Base-by-base conservation (phyloP, 2,888 invertebrate species). In the Smittia aterrima region DNA sequence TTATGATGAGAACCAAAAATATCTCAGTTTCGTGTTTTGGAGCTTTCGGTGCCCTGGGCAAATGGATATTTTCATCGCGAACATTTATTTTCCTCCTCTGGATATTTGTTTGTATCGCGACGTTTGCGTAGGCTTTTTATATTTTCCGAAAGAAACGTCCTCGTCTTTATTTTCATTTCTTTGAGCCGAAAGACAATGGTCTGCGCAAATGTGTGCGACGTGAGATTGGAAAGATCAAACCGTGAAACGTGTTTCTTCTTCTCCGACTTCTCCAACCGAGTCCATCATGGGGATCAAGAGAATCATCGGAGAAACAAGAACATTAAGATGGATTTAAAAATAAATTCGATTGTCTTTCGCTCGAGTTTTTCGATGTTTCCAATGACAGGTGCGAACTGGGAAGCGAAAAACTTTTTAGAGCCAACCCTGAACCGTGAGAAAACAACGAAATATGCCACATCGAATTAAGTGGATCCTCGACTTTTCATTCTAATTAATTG, bases 31-130 rank as follows among this genome's bases (percentile, higher is more conserved):
- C 9, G 2, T n/a, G 70, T 70, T 72, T 72, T 72, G 72, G 72
- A 72, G 18, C 32, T 72, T 72, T 62, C 16, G 11, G 25, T 4
- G 70, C 47, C 72, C 72, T 62, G 72, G 72, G 58, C 58, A 18
- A 58, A 72, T 72, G 72, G 72, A 66, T 72, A 72, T 72, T 72
- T 72, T 72, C 72, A 72, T 58, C 72, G 6, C 72, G 24, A 72
- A 18, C 58, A 58, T 62, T 62, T 53, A 70, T 64, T 64, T 22
- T 64, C 27, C 22, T 27, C 20, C 25, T 62, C 72, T 72, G 72
- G 72, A 72, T 62, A 72, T 72, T 72, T 72, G 58, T 72, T 72
- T 22, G 27, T 70, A 16, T 70, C 70, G 27, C 22, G 53, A 41
- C 22, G 40, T 62, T 20, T 72, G 64, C 25, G 25, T 27, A 58